A percentile compares a stretch with the other conserved stretches of the same genome.
Evolutionary conservation across 2,113 vertebrate genomes (phyloP).

Genomic region (Bos indicus): DNA sequence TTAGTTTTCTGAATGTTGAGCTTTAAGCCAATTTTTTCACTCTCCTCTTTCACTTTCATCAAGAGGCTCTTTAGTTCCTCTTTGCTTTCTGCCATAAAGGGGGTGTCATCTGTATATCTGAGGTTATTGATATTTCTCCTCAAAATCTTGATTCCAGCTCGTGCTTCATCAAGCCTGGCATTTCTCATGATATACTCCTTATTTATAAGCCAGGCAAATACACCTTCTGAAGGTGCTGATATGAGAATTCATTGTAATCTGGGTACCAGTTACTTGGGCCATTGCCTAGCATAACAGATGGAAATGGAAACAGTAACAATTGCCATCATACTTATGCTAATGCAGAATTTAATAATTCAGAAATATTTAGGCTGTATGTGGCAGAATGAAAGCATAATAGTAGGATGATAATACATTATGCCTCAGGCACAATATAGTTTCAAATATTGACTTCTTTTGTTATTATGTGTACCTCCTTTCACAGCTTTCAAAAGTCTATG

Average conservation of each 20-base stretch:
- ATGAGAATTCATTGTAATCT: background rate
- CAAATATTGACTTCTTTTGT: background rate
- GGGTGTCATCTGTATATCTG: background rate
- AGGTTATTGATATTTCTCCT: background rate
- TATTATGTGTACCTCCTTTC: background rate
- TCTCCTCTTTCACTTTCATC: background rate
- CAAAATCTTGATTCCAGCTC: background rate
- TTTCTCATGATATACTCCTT: background rate
- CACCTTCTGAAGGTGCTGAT: background rate
- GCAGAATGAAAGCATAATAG: background rate
- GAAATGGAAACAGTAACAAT: background rate
- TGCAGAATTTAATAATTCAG: background rate
- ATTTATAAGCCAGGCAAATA: background rate
- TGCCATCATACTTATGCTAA: background rate
- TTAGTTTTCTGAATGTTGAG: background rate
- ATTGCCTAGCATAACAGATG: background rate
- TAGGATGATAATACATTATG: background rate
- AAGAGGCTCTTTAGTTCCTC: background rate
- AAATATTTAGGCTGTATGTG: background rate
- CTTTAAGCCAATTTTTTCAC: background rate
- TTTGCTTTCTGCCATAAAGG: background rate
- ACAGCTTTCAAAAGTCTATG: conserved; percentile 72
- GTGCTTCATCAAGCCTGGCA: background rate
- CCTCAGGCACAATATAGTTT: background rate
- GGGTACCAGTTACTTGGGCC: background rate